These are phyloP conservation scores for Drosophila nr. fundita DNA, from an alignment of 2,888 invertebrate genomes.

Conservation along the genomic window DNA sequence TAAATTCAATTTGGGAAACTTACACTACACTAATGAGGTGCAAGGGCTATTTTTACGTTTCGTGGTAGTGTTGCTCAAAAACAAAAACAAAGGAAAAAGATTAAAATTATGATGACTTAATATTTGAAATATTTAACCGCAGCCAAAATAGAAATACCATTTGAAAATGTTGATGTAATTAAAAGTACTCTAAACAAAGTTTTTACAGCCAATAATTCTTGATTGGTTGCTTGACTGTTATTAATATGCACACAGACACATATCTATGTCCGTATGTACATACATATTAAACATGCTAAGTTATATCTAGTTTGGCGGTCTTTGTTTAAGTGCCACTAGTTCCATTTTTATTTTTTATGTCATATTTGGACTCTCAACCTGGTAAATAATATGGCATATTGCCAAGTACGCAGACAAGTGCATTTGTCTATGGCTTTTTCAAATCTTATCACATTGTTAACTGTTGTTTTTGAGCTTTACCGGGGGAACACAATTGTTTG, in stretches of 20 bases:
- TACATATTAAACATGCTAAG: not conserved
- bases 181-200: not conserved
- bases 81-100: not conserved
- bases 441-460: slow-evolving; percentile 70
- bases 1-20: not conserved
- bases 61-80: not conserved
- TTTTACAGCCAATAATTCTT: not conserved
- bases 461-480: slow-evolving; percentile 76
- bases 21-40: not conserved
- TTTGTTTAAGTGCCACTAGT: slow-evolving; percentile 3
- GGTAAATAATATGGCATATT: slow-evolving; percentile 44
- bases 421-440: slow-evolving; percentile 50
- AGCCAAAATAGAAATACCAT: not conserved
- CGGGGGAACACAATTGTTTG: slow-evolving; percentile 46
- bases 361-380: slow-evolving; percentile 10
- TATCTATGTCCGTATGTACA: not conserved
- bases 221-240: not conserved
- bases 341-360: slow-evolving; percentile 4
- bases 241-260: not conserved
- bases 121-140: not conserved
- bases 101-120: not conserved
- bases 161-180: not conserved
- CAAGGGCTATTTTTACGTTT: not conserved
- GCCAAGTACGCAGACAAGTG: slow-evolving; percentile 54
- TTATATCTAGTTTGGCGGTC: slow-evolving; percentile 2